Evolutionary conservation across 2,888 invertebrate genomes (phyloP), one percentile per base, ranked within the genome.

Genomic region (Cephus pulcher): DNA sequence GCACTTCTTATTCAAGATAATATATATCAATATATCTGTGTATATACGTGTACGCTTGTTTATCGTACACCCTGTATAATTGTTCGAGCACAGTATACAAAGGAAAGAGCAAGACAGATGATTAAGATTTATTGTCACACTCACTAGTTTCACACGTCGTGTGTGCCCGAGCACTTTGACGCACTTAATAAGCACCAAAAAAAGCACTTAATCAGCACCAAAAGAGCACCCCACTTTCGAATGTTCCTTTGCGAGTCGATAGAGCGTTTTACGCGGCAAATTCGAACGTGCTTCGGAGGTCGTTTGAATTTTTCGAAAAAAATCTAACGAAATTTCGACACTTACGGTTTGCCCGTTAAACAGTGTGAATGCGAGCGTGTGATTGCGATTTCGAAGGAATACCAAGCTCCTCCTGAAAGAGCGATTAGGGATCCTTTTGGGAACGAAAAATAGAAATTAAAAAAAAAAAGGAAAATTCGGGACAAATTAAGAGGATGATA

Each of bases 171-270:
- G 56, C 56, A 56, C 56, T 15, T 56, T 56, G 56, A 56, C 56
- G 56, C 56, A 56, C 56, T 56, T 56, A 23, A 37, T 0, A 80
- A 83, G 80, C 81, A 82, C 84, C 84, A 86, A 82, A 85, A 84
- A 83, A 12, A 40, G 33, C 30, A 40, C 30, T 37, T 37, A 82
- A 85, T 85, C 86, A 87, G 86, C 82, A 84, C 87, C 88, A 86
- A 89, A 89, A 32, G 75, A 88, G 88, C 89, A 89, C 87, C 86
- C 84, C 86, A 85, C 85, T 85, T 85, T 85, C 86, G 86, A 85
- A 82, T 87, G 86, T 84, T 37, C 4, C 12, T 23, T 56, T 56
- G 56, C 56, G 56, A 56, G 56, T 56, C 56, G 23, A 56, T 56
- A 56, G 23, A 56, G 0, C 56, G 56, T 23, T 56, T 56, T 0